phyloP scores from a whole-genome alignment of 2,888 invertebrate genomes.

The Hypomecis atomaria region DNA sequence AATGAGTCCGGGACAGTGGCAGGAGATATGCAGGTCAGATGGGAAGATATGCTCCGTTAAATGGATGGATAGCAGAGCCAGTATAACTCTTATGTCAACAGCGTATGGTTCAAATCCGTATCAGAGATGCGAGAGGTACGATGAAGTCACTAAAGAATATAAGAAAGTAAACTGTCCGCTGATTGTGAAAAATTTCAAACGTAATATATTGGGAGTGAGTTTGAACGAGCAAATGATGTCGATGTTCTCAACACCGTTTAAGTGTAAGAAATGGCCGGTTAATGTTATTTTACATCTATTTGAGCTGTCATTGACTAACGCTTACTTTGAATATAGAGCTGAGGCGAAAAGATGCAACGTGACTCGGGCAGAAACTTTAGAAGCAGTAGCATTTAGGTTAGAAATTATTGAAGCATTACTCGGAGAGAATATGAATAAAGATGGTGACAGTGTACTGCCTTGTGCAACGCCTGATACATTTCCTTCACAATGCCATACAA shows the following conservation, averaged over 20 bases:
- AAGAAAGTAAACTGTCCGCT: conserved; percentile 45
- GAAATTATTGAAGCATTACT: conserved; percentile 38
- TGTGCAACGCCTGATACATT: not conserved
- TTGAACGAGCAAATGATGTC: conserved; percentile 48
- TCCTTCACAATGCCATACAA: not conserved
- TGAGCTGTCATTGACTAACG: conserved; percentile 30
- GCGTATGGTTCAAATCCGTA: conserved; percentile 46
- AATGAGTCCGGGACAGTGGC: conserved; percentile 41
- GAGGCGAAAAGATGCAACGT: conserved; percentile 26
- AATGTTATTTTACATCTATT: conserved; percentile 46
- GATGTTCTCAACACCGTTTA: conserved; percentile 47
- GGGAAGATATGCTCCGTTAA: conserved; percentile 45
- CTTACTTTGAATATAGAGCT: conserved; percentile 29
- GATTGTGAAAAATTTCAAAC: conserved; percentile 45
- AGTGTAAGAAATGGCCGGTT: conserved; percentile 53
- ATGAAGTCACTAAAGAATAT: conserved; percentile 24
- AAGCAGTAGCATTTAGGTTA: conserved; percentile 39
- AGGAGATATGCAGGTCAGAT: conserved; percentile 43
- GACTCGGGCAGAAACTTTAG: conserved; percentile 35
- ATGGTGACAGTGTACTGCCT: not conserved
- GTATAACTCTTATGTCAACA: conserved; percentile 47
- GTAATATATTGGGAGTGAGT: conserved; percentile 49
- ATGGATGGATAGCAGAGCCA: conserved; percentile 50
- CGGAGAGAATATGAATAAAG: conserved; percentile 7
- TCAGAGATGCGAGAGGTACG: conserved; percentile 18